phyloP scores from a whole-genome alignment of 2,797 vertebrate species.

The Sebastes flavidus region DNA sequence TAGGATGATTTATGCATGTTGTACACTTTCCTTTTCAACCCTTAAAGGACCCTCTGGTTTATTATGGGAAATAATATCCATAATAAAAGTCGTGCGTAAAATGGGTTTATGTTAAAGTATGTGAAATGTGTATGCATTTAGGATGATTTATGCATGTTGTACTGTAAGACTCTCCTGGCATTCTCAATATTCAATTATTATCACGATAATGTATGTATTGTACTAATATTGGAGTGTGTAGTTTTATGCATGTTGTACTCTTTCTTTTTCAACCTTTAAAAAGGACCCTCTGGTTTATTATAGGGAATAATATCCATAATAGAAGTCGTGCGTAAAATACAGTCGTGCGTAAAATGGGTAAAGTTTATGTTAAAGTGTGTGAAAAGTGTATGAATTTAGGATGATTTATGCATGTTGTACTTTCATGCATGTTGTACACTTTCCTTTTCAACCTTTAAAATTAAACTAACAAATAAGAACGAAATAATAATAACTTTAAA shows the following conservation, averaged over 20 bases:
- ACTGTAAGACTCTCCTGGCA: too few relatives aligned
- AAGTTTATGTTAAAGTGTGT: not conserved
- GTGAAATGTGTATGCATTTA: too few relatives aligned
- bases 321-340: constrained; percentile 5
- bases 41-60: not conserved
- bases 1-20: too few relatives aligned
- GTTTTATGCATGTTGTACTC: not conserved
- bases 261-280: not conserved
- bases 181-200: too few relatives aligned
- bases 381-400: too few relatives aligned
- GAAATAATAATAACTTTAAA: not conserved
- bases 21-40: not conserved
- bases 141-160: too few relatives aligned
- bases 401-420: too few relatives aligned
- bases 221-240: too few relatives aligned
- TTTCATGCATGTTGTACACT: not conserved
- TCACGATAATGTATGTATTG: too few relatives aligned
- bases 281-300: not conserved
- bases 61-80: not conserved
- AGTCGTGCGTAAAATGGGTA: too few relatives aligned
- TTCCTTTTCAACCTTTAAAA: not conserved
- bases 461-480: not conserved
- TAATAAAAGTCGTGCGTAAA: too few relatives aligned
- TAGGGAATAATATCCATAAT: not conserved
- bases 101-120: too few relatives aligned